Evolutionary conservation across 2,888 invertebrate species (phyloP), one percentile per base, ranked within the genome.

Genomic region (Atrina japonica): DNA sequence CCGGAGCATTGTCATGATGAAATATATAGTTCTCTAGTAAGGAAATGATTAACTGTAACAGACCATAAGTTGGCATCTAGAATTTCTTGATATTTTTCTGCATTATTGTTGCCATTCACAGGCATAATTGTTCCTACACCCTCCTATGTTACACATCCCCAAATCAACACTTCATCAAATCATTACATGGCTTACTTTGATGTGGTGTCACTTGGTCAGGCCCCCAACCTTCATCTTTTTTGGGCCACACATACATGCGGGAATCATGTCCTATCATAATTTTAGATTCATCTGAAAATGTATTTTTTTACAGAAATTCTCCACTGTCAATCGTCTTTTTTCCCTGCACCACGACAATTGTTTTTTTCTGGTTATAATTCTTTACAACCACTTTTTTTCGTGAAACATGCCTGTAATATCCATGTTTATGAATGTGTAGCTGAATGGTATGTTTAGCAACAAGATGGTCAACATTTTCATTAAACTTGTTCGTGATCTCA

Each of bases 381-480:
- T 40, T 43, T 41, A 5, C 35, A 40, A 41, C 41, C 5, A 58
- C 27, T 29, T 23, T 47, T 23, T 60, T 60, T 29, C 5, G 45
- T 29, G 29, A n/a, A 43, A 55, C 53, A 25, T 29, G 9, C 16
- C 65, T 18, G 45, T 18, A 27, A 30, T 23, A 45, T 9, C 55
- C 53, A 45, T 45, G 27, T 23, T 63, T 63, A 25, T 40, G 49
- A n/a, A 63, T 9, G 40, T 63, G 41, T 3, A 40, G 16, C 29
- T 65, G 65, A 14, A 65, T 21, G 7, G 55, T 65, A 18, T 29
- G 55, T 43, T 43, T 45, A 29, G 55, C n/a, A 16, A 55, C 30
- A 35, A 21, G 40, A 21, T n/a, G n/a, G n/a, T n/a, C n/a, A n/a
- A n/a, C n/a, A n/a, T n/a, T n/a, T n/a, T n/a, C 56, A 18, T 58